Conservation (phyloP, 1,140 invertebrate genomes). For the Nephila pilipes region DNA sequence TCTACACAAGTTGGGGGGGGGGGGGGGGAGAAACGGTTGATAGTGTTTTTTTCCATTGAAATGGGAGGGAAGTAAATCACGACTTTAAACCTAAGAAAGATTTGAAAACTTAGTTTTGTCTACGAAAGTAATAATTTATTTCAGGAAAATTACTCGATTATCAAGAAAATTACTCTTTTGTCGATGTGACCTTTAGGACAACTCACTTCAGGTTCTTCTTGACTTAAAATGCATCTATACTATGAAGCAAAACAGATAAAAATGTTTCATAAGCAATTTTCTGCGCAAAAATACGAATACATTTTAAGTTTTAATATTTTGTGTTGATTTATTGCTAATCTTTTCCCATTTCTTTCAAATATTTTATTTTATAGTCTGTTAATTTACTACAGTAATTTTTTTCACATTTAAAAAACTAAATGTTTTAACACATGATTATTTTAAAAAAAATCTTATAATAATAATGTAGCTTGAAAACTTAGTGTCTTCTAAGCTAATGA, state of each 20-base stretch:
- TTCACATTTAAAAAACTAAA: too few species aligned
- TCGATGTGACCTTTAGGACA: background rate
- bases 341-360: too few species aligned
- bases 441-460: too few species aligned
- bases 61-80: background rate
- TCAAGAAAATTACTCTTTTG: background rate
- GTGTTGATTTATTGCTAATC: too few species aligned
- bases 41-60: background rate
- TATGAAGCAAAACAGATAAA: background rate
- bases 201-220: background rate
- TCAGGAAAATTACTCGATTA: background rate
- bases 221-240: background rate
- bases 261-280: background rate
- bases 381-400: too few species aligned
- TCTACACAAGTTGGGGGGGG: background rate
- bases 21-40: background rate
- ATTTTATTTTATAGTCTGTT: too few species aligned
- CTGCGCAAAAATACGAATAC: background rate
- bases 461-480: too few species aligned
- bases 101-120: slow-evolving; percentile 11
- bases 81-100: background rate
- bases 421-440: too few species aligned
- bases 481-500: too few species aligned
- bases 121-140: background rate
- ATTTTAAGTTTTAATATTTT: too few species aligned